phyloP scores from a whole-genome alignment of 2,888 invertebrate genomes.

The Chloroclysta siterata region DNA sequence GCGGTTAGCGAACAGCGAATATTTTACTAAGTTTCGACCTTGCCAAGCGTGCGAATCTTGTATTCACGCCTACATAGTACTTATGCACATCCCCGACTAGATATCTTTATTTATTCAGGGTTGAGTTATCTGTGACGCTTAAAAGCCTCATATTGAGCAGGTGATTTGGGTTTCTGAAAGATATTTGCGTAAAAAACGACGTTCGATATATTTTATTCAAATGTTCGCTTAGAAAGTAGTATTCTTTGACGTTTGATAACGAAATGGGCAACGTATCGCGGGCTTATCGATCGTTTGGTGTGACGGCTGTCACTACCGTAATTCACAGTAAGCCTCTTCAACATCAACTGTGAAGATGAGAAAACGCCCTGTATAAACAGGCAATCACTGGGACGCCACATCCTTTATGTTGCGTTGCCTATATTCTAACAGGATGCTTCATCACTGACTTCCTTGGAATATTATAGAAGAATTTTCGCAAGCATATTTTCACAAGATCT shows the following conservation, averaged over 20 bases:
- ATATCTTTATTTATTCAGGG: conserved; percentile 48
- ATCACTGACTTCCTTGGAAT: conserved; percentile 13
- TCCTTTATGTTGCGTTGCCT: conserved; percentile 10
- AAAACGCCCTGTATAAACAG: conserved; percentile 8
- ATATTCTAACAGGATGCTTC: conserved; percentile 15
- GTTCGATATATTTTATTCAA: conserved; percentile 22
- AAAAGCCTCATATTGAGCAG: conserved; percentile 34
- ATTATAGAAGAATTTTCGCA: conserved; percentile 6
- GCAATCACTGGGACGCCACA: conserved; percentile 19
- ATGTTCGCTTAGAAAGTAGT: conserved; percentile 2
- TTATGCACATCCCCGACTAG: conserved; percentile 32
- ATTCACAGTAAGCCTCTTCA: conserved; percentile 1
- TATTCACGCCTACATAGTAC: conserved; percentile 30
- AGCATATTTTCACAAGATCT: conserved; percentile 15
- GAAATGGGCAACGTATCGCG: conserved; percentile 15
- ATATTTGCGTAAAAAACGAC: conserved; percentile 28
- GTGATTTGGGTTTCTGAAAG: conserved; percentile 33
- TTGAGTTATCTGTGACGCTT: conserved; percentile 44
- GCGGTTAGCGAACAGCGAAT: conserved; percentile 47
- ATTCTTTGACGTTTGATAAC: conserved; percentile 7
- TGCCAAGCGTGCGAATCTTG: conserved; percentile 35
- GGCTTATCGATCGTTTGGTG: neutral
- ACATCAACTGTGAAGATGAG: conserved; percentile 13
- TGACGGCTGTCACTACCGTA: conserved; percentile 20
- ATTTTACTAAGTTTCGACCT: conserved; percentile 50